Conservation (phyloP, 2,888 invertebrate genomes). For the Ischnus inquisitorius region DNA sequence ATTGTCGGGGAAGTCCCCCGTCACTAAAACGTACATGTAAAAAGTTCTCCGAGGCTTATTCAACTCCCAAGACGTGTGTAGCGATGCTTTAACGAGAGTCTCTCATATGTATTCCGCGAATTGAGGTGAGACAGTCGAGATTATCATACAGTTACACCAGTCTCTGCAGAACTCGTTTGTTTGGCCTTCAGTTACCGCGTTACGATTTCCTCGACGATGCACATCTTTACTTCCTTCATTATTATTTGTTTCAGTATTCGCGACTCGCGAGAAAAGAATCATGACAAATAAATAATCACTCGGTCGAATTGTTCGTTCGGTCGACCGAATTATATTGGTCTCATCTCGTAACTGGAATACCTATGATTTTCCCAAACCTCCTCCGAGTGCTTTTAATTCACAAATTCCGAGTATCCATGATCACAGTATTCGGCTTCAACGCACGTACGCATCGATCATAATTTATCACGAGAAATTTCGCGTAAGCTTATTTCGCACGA, state of each 20-base stretch:
- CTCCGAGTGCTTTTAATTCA: neutral
- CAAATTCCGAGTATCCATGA: neutral
- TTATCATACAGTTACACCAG: neutral
- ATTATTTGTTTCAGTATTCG: neutral
- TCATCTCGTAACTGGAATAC: neutral
- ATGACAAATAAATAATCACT: neutral
- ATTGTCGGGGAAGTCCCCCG: neutral
- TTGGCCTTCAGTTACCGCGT: neutral
- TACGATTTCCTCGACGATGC: neutral
- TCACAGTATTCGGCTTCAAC: neutral
- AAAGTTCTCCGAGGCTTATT: neutral
- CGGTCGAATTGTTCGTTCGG: neutral
- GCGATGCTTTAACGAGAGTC: no score
- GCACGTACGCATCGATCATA: neutral
- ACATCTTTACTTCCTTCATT: neutral
- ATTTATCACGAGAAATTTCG: neutral
- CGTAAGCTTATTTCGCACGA: neutral
- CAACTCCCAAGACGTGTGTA: neutral
- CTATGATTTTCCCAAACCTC: neutral
- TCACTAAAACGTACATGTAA: neutral
- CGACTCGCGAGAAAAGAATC: no score
- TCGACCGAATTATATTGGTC: neutral
- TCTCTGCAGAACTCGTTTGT: conserved; percentile 10
- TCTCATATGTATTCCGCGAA: neutral
- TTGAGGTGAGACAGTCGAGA: neutral